Conservation (phyloP, 2,888 invertebrate genomes). For the Drosophila cyrtoloma region DNA sequence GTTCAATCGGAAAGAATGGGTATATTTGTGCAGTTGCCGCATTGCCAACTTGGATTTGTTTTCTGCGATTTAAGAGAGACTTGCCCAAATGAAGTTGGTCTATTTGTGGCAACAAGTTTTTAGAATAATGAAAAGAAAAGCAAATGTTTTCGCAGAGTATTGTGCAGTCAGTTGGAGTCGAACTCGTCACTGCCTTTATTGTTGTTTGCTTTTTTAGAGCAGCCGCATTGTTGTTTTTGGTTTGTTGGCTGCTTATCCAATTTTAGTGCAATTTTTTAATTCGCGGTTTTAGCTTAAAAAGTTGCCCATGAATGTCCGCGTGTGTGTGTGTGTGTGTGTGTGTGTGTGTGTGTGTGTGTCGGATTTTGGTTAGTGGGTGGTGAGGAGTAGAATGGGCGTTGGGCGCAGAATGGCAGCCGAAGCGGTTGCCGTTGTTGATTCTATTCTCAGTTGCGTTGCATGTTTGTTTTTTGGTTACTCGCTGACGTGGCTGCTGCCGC, state of each 20-base stretch:
- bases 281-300: slow-evolving; percentile 61
- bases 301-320: slow-evolving; percentile 59
- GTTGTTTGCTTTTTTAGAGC: neutral
- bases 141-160: neutral
- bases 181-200: neutral
- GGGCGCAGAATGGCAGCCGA: slow-evolving; percentile 6
- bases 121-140: neutral
- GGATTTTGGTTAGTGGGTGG: neutral
- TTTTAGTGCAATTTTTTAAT: slow-evolving; percentile 23
- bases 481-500: slow-evolving; percentile 41
- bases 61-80: neutral
- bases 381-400: neutral
- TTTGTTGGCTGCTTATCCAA: slow-evolving; percentile 28
- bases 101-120: neutral
- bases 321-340: neutral
- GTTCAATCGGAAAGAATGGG: accelerated
- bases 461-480: slow-evolving; percentile 64
- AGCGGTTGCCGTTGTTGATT: slow-evolving; percentile 57
- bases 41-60: neutral
- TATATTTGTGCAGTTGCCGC: neutral
- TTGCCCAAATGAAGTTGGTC: neutral
- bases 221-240: slow-evolving; percentile 8
- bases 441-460: slow-evolving; percentile 23
- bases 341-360: neutral
- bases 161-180: neutral